These are phyloP conservation scores for Cyanoderma ruficeps DNA, from an alignment of 2,113 vertebrate species.

Conservation along the genomic window DNA sequence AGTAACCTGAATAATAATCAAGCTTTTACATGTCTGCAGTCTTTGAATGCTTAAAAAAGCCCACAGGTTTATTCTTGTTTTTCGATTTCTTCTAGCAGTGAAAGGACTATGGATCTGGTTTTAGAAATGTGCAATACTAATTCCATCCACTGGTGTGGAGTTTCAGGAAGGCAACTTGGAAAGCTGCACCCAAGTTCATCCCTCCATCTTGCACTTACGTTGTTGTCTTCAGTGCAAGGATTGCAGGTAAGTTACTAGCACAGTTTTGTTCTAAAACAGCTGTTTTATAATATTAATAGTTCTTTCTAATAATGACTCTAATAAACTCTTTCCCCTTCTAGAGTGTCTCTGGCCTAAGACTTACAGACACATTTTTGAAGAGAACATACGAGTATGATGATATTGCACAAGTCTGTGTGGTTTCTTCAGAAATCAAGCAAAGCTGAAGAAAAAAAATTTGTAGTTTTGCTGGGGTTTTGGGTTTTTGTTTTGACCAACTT, in stretches of 20 bases:
- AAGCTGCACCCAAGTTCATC: slow-evolving; percentile 90
- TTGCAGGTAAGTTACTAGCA: slow-evolving; percentile 81
- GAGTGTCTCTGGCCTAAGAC: slow-evolving; percentile 93
- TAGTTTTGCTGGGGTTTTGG: not conserved
- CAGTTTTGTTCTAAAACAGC: not conserved
- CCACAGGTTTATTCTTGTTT: slow-evolving; percentile 45
- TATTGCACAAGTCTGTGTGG: slow-evolving; percentile 95
- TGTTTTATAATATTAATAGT: not conserved
- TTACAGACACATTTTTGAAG: slow-evolving; percentile 96
- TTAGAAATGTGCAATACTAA: slow-evolving; percentile 96
- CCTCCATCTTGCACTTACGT: slow-evolving; percentile 87
- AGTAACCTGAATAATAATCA: not conserved
- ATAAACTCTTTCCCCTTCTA: slow-evolving; percentile 61
- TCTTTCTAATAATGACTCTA: slow-evolving; percentile 6
- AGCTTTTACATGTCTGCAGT: not conserved
- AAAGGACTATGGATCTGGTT: slow-evolving; percentile 97
- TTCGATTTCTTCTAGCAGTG: slow-evolving; percentile 77
- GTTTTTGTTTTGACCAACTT: slow-evolving; percentile 71
- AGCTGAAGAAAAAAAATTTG: slow-evolving; percentile 66
- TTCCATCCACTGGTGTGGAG: slow-evolving; percentile 95
- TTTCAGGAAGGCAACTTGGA: slow-evolving; percentile 93
- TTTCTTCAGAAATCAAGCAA: slow-evolving; percentile 84
- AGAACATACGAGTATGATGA: slow-evolving; percentile 98
- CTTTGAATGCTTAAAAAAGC: not conserved
- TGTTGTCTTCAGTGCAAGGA: slow-evolving; percentile 92